These are phyloP conservation scores for Perdita meconis DNA, from an alignment of 2,888 invertebrate genomes.

Conservation along the genomic window DNA sequence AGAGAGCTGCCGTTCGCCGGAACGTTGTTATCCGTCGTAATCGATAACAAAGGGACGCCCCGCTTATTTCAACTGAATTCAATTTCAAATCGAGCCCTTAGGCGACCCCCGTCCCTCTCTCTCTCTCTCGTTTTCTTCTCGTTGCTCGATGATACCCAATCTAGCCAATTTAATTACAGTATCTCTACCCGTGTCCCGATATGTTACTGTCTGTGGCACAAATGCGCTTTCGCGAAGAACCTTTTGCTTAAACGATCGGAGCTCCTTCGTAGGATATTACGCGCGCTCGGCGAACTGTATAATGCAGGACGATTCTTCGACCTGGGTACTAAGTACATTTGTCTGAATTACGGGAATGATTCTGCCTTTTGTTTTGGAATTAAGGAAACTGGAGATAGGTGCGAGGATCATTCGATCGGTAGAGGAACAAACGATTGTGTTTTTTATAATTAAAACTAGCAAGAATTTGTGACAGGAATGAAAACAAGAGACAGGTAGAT, in stretches of 20 bases:
- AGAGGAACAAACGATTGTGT: no score
- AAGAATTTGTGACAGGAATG: no score
- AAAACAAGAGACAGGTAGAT: no score
- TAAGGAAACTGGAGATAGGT: no score
- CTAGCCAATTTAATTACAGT: conserved; percentile 25
- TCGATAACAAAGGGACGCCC: conserved; percentile 35
- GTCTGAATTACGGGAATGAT: no score
- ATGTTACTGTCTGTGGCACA: background rate
- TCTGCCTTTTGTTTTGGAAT: no score
- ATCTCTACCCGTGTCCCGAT: background rate
- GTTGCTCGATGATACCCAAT: background rate
- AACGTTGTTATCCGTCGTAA: conserved; percentile 35
- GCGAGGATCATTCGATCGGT: no score
- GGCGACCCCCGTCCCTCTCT: background rate
- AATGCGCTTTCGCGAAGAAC: background rate
- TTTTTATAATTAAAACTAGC: no score
- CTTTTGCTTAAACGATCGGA: background rate
- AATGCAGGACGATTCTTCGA: no score
- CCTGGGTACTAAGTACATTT: no score
- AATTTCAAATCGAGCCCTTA: conserved; percentile 49
- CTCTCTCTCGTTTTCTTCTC: no score
- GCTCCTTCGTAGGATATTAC: background rate
- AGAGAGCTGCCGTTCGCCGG: conserved; percentile 17
- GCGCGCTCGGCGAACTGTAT: background rate
- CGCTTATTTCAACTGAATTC: conserved; percentile 48